Conservation (phyloP, 2,888 invertebrate genomes). For the Phlogophora meticulosa region DNA sequence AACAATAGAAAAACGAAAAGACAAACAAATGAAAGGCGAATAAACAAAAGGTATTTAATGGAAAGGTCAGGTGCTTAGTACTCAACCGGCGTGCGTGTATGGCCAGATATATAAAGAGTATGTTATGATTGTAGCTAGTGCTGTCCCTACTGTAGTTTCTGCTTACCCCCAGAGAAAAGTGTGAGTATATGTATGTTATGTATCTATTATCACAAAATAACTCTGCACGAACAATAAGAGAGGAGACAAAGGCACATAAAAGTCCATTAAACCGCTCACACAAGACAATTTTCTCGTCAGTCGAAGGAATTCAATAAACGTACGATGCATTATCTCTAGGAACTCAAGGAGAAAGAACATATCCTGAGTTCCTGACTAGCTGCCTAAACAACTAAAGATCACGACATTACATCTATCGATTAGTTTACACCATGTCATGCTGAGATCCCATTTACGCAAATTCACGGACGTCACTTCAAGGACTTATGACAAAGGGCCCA, state of each 20-base stretch:
- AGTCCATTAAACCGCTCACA: conserved; percentile 6
- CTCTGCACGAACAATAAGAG: conserved; percentile 1
- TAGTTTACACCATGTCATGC: conserved; percentile 35
- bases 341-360: not conserved
- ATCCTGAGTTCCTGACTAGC: not conserved
- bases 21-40: no score
- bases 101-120: no score
- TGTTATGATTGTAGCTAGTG: no score
- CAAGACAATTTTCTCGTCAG: not conserved
- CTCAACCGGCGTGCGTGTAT: no score
- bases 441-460: conserved; percentile 31
- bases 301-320: conserved; percentile 1
- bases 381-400: conserved; percentile 16
- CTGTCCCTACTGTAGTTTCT: no score
- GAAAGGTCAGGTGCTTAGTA: no score
- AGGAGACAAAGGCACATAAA: conserved; percentile 11
- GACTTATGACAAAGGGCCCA: not conserved
- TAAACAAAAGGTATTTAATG: no score
- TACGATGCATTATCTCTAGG: not conserved
- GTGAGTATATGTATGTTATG: no score
- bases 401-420: conserved; percentile 36
- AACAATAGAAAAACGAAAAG: not conserved
- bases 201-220: not conserved
- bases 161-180: no score
- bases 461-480: conserved; percentile 25